Evolutionary conservation across 2,888 invertebrate genomes (phyloP), one percentile per base, ranked within the genome.

Genomic region (Tenodera sinensis): DNA sequence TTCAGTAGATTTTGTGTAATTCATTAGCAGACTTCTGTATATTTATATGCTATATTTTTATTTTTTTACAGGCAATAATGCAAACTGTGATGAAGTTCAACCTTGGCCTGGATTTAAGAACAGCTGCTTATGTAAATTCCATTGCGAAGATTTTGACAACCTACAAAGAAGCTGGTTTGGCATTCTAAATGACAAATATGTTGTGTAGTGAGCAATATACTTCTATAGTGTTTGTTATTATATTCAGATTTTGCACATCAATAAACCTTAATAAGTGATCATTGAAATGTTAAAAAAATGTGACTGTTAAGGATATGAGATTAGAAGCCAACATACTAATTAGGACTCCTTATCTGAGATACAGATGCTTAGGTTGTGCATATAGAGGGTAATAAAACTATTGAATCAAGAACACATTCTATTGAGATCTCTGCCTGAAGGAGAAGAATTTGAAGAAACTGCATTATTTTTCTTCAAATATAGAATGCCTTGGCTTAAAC

Each of bases 61-160:
- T 91, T 91, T 91, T 90, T 90, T 93, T 93, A 9, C 94, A 98
- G 97, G 97, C 97, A 90, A 98, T 99, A 92, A 98, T 98, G 97
- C 96, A 96, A 93, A 98, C 98, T 71, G 97, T 98, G 47, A 95
- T 97, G 95, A 97, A 97, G 93, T 98, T 97, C 95, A 97, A 98
- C 93, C 95, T 99, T 89, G 99, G 99, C 89, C 94, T 99, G 91
- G 99, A 99, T 94, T 95, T 99, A 92, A 96, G 99, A 93, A 98
- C 98, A 89, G 99, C 99, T 83, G 99, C 99, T 83, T 99, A 98
- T 93, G 97, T 98, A 89, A 98, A 98, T 94, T 97, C 99, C 85
- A 97, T 99, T 91, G 97, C 98, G 93, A 99, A 99, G 94, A 99
- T 99, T 93, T 98, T 98, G 95, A 97, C 96, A 90, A 98, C 98